These are phyloP conservation scores for Callopanchax toddi DNA, from an alignment of 2,113 vertebrate genomes.

Conservation along the genomic window DNA sequence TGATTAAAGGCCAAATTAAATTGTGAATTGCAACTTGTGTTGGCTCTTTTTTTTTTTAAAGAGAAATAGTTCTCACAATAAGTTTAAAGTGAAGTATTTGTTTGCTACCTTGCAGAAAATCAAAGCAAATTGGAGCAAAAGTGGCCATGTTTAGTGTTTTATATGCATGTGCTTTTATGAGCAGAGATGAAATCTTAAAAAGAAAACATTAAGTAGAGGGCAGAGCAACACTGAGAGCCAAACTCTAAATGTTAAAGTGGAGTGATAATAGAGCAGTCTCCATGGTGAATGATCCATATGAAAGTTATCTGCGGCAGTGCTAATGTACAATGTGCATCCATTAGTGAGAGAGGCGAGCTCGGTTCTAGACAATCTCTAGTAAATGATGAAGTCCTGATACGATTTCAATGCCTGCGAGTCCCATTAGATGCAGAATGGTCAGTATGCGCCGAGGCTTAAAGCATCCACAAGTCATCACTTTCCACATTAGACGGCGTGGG, in stretches of 20 bases:
- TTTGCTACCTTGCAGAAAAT: slow-evolving; percentile 9
- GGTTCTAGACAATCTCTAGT: slow-evolving; percentile 59
- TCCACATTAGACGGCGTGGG: slow-evolving; percentile 64
- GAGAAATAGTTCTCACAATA: slow-evolving; percentile 25
- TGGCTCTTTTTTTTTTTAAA: slow-evolving; percentile 23
- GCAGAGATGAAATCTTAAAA: slow-evolving; percentile 11
- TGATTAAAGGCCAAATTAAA: slow-evolving; percentile 30
- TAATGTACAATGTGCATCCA: slow-evolving; percentile 72
- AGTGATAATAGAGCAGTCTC: slow-evolving; percentile 49
- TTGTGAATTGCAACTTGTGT: slow-evolving; percentile 17
- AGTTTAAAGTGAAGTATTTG: slow-evolving; percentile 23
- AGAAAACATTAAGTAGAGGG: slow-evolving; percentile 6
- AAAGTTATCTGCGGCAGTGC: slow-evolving; percentile 64
- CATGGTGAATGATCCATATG: slow-evolving; percentile 56
- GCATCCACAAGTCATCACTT: slow-evolving; percentile 73
- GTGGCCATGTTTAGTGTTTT: neutral
- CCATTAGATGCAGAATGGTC: slow-evolving; percentile 71
- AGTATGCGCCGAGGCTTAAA: slow-evolving; percentile 59
- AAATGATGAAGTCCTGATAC: slow-evolving; percentile 73
- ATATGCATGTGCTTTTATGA: neutral
- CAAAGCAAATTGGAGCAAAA: slow-evolving; percentile 4
- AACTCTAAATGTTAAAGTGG: slow-evolving; percentile 33
- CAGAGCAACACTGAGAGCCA: slow-evolving; percentile 2
- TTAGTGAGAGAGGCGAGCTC: slow-evolving; percentile 63
- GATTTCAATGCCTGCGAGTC: slow-evolving; percentile 71